Conservation (phyloP, 2,113 vertebrate species). For the Toxotes chatareus region DNA sequence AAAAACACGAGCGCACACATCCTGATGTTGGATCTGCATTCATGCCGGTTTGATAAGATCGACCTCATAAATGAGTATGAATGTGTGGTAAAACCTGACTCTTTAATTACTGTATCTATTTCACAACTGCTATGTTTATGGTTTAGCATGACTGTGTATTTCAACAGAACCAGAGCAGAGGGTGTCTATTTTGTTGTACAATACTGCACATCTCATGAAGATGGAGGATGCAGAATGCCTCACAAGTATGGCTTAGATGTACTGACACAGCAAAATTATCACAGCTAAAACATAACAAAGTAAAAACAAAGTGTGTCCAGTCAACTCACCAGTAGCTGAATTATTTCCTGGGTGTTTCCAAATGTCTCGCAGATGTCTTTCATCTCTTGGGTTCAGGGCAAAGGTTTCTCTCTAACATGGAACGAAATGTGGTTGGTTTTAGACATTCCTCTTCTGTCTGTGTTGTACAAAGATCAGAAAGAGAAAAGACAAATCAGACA, state of each 20-base stretch:
- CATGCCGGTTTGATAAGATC: conserved; percentile 53
- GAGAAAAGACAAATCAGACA: too few species aligned
- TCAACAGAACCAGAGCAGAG: not conserved
- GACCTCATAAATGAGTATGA: conserved; percentile 39
- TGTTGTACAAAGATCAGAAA: too few species aligned
- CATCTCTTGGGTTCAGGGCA: too few species aligned
- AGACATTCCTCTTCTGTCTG: not conserved
- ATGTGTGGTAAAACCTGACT: conserved; percentile 45
- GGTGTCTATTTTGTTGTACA: not conserved
- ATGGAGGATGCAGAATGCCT: not conserved
- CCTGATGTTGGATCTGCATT: conserved; percentile 51
- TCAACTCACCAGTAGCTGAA: too few species aligned
- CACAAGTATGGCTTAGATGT: not conserved
- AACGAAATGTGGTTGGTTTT: not conserved
- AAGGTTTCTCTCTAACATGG: not conserved
- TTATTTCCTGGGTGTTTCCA: too few species aligned
- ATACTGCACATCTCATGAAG: not conserved
- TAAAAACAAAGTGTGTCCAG: too few species aligned
- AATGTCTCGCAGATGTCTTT: too few species aligned
- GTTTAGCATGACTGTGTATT: not conserved
- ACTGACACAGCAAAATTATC: not conserved
- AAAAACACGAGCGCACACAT: conserved; percentile 63
- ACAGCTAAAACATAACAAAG: not conserved
- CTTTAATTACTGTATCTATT: conserved; percentile 32
- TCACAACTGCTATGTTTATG: conserved; percentile 25